Percentiles rank a stretch among this genome's conserved stretches.
These are phyloP conservation scores for Hypomecis atomaria DNA, from an alignment of 2,888 invertebrate species.

Conservation along the genomic window DNA sequence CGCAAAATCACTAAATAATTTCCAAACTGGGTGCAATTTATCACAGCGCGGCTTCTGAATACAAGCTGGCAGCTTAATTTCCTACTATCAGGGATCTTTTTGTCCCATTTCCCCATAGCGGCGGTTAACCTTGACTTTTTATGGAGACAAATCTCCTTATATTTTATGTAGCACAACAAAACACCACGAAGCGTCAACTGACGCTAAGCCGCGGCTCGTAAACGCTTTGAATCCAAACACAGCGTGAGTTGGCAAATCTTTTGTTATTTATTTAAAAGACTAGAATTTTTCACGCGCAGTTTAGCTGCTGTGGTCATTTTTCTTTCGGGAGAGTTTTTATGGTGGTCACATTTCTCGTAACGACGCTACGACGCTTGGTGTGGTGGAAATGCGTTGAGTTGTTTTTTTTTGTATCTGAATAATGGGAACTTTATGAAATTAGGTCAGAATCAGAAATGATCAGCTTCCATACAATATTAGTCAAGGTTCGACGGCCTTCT, in stretches of 20 bases:
- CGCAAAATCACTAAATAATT: background rate
- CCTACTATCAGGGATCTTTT: conserved; percentile 21
- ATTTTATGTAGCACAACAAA: conserved; percentile 37
- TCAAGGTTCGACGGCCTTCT: too few relatives aligned
- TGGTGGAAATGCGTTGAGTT: background rate
- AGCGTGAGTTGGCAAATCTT: conserved; percentile 25
- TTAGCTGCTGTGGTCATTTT: conserved; percentile 30
- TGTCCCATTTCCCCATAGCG: conserved; percentile 26
- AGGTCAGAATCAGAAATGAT: too few relatives aligned
- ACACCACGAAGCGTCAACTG: conserved; percentile 23
- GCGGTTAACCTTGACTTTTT: conserved; percentile 37
- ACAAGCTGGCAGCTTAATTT: conserved; percentile 18
- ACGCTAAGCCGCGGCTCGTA: conserved; percentile 28
- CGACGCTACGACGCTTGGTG: background rate
- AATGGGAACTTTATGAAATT: too few relatives aligned
- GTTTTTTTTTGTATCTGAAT: background rate
- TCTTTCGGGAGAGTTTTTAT: conserved; percentile 19
- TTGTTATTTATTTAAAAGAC: conserved; percentile 33
- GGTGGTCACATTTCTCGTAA: conserved; percentile 8
- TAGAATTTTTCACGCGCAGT: conserved; percentile 34
- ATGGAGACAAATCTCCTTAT: conserved; percentile 38
- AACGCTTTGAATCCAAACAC: conserved; percentile 31
- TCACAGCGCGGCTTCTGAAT: conserved; percentile 6
- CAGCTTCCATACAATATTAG: too few relatives aligned
- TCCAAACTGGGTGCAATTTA: conserved; percentile 4